phyloP scores from a whole-genome alignment of 2,888 invertebrate genomes.

The Atrina japonica region DNA sequence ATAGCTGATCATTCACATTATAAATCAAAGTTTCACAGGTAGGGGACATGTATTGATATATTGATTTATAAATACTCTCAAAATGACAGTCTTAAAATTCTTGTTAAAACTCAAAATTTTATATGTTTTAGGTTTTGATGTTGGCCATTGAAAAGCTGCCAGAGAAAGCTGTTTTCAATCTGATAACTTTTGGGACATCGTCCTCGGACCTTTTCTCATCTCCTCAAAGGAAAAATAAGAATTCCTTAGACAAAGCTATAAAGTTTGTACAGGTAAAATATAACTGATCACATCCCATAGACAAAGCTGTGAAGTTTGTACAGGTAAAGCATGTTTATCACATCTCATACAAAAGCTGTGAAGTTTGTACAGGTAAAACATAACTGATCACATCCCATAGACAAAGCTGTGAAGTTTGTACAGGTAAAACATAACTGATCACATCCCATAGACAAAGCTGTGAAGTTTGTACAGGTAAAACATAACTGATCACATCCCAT shows the following conservation, averaged over 20 bases:
- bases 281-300: too few species aligned
- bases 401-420: neutral
- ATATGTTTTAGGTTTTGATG: slow-evolving; percentile 48
- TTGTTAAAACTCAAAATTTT: neutral
- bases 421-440: neutral
- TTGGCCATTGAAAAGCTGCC: slow-evolving; percentile 76
- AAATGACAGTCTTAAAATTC: too few species aligned
- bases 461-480: too few species aligned
- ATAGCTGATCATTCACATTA: neutral
- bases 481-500: too few species aligned
- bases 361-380: neutral
- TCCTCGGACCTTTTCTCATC: slow-evolving; percentile 52
- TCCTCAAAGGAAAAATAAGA: slow-evolving; percentile 46
- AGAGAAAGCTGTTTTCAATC: slow-evolving; percentile 75
- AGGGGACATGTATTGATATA: too few species aligned
- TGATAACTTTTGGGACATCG: slow-evolving; percentile 77
- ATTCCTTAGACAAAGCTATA: slow-evolving; percentile 40
- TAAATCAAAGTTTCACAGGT: too few species aligned
- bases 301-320: too few species aligned
- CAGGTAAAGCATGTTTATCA: too few species aligned
- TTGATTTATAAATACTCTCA: neutral
- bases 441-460: too few species aligned
- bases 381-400: neutral
- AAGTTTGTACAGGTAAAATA: slow-evolving; percentile 54
- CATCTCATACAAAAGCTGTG: too few species aligned